These are phyloP conservation scores for Rotaria macrura DNA, from an alignment of 2,888 invertebrate species.

Conservation along the genomic window DNA sequence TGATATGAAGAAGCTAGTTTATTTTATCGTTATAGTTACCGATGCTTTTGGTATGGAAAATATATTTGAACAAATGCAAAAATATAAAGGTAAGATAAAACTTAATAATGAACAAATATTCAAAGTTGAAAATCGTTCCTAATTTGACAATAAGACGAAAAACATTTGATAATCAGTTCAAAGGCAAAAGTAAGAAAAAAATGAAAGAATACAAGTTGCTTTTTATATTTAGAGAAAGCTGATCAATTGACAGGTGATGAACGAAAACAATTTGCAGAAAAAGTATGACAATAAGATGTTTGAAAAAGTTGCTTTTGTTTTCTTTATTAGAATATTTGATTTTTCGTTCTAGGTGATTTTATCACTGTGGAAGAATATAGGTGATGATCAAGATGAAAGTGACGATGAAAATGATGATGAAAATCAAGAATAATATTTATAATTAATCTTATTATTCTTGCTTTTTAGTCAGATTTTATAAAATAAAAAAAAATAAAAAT, in stretches of 20 bases:
- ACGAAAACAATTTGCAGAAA: constrained; percentile 18
- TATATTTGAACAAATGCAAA: constrained; percentile 16
- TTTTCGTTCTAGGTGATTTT: background rate
- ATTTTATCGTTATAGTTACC: background rate
- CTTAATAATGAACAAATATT: too few relatives aligned
- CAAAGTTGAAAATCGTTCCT: too few relatives aligned
- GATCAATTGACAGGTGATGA: background rate
- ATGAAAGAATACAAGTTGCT: too few relatives aligned
- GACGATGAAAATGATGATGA: background rate
- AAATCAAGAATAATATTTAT: background rate
- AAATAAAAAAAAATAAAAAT: background rate
- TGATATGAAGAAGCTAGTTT: background rate
- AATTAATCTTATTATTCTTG: background rate
- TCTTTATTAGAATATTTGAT: background rate
- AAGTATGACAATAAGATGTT: background rate
- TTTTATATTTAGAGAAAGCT: background rate
- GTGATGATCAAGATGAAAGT: background rate
- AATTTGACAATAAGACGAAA: too few relatives aligned
- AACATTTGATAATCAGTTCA: too few relatives aligned
- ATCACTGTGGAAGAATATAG: background rate
- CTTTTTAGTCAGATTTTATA: background rate
- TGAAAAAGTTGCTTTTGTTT: too few relatives aligned
- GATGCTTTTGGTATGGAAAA: constrained; percentile 20
- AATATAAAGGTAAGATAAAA: background rate
- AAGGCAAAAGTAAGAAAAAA: too few relatives aligned